Conservation (phyloP, 2,113 vertebrate genomes). For the Heterotis niloticus region DNA sequence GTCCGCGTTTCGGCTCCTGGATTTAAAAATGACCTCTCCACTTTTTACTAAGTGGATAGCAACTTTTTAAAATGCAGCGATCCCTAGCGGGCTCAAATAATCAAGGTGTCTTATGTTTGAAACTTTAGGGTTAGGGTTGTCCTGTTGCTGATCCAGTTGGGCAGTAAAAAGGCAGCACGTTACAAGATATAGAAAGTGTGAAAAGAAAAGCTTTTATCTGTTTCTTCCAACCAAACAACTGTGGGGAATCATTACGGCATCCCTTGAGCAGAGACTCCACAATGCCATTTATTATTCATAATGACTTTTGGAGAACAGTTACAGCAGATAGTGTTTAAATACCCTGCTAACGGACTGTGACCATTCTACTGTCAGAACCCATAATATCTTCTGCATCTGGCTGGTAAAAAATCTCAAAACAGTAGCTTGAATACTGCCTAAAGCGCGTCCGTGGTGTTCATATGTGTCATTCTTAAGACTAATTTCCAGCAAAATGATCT, state of each 20-base stretch:
- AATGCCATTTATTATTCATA: not conserved
- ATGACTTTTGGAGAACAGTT: slow-evolving; percentile 4
- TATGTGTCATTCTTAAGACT: not conserved
- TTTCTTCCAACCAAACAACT: not conserved
- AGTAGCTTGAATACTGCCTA: not conserved
- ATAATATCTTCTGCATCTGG: not conserved
- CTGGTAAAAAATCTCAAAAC: not conserved
- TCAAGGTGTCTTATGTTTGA: too few species aligned
- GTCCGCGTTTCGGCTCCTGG: too few species aligned
- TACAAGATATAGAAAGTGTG: not conserved
- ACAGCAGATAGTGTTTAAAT: slow-evolving; percentile 1
- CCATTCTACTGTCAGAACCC: not conserved
- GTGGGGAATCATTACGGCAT: not conserved
- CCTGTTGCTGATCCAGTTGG: not conserved
- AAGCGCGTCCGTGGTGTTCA: not conserved
- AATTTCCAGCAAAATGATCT: not conserved
- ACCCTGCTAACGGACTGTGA: not conserved
- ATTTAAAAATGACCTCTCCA: too few species aligned
- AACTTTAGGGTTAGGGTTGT: not conserved
- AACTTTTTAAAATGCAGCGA: too few species aligned
- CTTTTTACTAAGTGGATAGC: too few species aligned
- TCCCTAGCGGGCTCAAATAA: too few species aligned
- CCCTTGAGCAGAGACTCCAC: not conserved
- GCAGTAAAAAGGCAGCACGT: not conserved
- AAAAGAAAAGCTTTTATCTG: not conserved